Evolutionary conservation across 2,797 vertebrate species (phyloP).

Genomic region (Myotis vivesi): DNA sequence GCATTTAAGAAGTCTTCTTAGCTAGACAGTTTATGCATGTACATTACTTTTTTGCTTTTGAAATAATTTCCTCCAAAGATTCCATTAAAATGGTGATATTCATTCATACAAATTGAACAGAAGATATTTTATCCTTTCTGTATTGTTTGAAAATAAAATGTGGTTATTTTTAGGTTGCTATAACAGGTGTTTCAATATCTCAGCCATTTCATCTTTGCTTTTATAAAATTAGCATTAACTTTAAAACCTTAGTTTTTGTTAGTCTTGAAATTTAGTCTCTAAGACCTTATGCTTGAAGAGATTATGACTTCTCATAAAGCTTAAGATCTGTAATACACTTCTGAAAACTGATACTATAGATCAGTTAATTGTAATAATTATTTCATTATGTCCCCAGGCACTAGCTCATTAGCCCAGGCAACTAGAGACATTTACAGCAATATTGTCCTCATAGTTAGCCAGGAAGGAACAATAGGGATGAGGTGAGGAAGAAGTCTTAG

Average conservation of each 20-base stretch:
- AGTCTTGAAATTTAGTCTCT: neutral
- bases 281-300: neutral
- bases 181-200: neutral
- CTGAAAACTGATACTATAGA: neutral
- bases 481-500: neutral
- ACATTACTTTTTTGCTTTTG: slow-evolving; percentile 9
- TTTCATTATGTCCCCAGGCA: neutral
- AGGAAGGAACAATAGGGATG: neutral
- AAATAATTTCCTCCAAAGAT: neutral
- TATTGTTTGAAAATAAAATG: neutral
- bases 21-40: neutral
- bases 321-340: neutral
- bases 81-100: neutral
- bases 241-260: neutral
- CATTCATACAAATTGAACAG: neutral
- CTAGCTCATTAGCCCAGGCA: neutral
- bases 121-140: neutral
- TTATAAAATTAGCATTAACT: neutral
- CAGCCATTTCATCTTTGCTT: neutral
- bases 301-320: neutral
- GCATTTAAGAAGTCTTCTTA: neutral
- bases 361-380: neutral
- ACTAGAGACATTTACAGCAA: neutral
- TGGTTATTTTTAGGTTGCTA: neutral
- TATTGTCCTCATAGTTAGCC: neutral